A percentile compares a stretch with the other conserved stretches of the same genome.
These are phyloP conservation scores for Hololepta plana DNA, from an alignment of 2,888 invertebrate genomes.

Conservation along the genomic window DNA sequence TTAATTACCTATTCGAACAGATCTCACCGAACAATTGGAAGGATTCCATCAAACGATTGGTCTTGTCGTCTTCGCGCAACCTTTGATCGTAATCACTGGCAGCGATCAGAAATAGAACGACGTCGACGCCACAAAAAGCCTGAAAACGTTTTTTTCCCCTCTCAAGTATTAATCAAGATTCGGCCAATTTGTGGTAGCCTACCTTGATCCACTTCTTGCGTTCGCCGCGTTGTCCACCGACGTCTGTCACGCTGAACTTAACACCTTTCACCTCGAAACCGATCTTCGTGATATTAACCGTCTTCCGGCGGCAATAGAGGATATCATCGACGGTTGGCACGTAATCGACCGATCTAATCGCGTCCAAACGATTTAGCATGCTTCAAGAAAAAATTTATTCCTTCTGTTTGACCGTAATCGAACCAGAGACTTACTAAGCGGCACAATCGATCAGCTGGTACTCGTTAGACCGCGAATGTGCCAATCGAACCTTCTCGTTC, in stretches of 20 bases:
- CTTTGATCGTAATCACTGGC: constrained; percentile 66
- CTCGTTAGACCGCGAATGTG: constrained; percentile 52
- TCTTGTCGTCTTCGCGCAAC: constrained; percentile 46
- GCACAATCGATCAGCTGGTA: constrained; percentile 67
- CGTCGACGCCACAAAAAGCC: constrained; percentile 69
- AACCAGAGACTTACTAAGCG: constrained; percentile 48
- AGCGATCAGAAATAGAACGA: constrained; percentile 64
- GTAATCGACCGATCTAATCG: constrained; percentile 43
- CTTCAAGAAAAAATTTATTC: constrained; percentile 27
- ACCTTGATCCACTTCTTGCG: constrained; percentile 70
- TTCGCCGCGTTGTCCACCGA: constrained; percentile 68
- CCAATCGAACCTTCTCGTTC: constrained; percentile 50
- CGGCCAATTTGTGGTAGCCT: constrained; percentile 6
- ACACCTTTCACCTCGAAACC: constrained; percentile 55
- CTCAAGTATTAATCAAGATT: constrained; percentile 2
- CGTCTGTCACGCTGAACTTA: constrained; percentile 68
- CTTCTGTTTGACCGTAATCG: constrained; percentile 1
- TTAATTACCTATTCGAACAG: constrained; percentile 49
- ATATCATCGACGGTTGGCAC: constrained; percentile 61
- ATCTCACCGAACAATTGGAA: constrained; percentile 55
- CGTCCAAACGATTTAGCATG: constrained; percentile 53
- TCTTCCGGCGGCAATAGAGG: constrained; percentile 53
- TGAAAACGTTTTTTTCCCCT: too few relatives aligned
- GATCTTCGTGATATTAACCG: constrained; percentile 56
- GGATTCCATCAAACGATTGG: constrained; percentile 56